These are phyloP conservation scores for Bovichtus diacanthus DNA, from an alignment of 2,797 vertebrate genomes.

Conservation along the genomic window DNA sequence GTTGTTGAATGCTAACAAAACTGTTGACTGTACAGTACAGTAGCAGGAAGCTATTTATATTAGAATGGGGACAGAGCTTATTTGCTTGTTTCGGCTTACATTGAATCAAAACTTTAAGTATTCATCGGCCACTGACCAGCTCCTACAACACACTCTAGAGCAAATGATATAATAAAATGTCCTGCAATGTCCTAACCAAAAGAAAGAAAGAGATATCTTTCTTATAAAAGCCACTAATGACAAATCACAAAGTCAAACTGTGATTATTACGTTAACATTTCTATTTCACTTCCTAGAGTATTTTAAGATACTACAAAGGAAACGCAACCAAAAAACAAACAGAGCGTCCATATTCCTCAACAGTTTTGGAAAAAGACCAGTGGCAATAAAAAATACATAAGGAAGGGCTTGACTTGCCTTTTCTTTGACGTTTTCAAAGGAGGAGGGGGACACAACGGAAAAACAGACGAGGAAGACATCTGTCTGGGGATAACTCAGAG, in stretches of 20 bases:
- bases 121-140: not conserved
- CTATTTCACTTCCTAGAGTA: not conserved
- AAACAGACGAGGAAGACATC: conserved; percentile 90
- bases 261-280: not conserved
- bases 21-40: not conserved
- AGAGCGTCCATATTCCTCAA: not conserved
- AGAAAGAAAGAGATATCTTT: not conserved
- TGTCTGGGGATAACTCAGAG: conserved; percentile 89
- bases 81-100: not conserved
- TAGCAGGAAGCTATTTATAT: not conserved
- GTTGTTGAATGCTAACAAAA: not conserved
- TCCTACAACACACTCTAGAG: not conserved
- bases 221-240: not conserved
- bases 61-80: not conserved
- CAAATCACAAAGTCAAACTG: not conserved
- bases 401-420: conserved; percentile 72
- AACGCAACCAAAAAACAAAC: not conserved
- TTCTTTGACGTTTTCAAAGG: conserved; percentile 91
- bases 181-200: not conserved
- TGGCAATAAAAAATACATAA: not conserved
- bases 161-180: not conserved
- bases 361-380: not conserved
- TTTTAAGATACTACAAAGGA: not conserved
- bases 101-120: not conserved
- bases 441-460: conserved; percentile 88